Base-by-base conservation (phyloP, 2,797 vertebrate genomes). In the Danio aesculapii region DNA sequence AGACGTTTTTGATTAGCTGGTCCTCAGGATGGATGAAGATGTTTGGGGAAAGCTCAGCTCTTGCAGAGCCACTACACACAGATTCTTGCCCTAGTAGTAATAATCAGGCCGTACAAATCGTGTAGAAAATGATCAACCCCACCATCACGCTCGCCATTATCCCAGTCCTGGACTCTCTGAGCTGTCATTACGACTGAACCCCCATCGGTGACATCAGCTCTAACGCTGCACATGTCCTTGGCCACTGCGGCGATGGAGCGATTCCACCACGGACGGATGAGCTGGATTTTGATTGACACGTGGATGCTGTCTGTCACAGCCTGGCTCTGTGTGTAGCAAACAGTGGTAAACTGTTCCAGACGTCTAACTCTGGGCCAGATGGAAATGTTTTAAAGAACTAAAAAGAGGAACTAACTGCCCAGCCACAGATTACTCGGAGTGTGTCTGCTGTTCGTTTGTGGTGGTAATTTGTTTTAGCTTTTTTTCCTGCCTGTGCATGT, bases 371-470 rank as follows among this genome's bases (percentile, higher is more conserved):
- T 76, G 64, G 30, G 75, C 83, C 84, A 84, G 81, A 84, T 83
- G 84, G 83, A 87, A 79, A 81, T 79, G 80, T 83, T 82, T 75
- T 67, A 72, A 81, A 79, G 64, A 74, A 68, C 57, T 62, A 80
- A 70, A 53, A 67, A 66, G 57, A 79, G 75, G 82, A 86, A 82
- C 66, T 62, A 74, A 81, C 77, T 80, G 44, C 55, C 63, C 74
- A 19, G 68, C 69, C 75, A 50, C 74, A 58, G 30, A 71, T 73
- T n/a, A 59, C 46, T 79, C 16, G 13, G 47, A 81, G 61, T 69
- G 64, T 41, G 75, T 79, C 63, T 77, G 80, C 63, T 44, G 12
- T 74, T 74, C 55, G 77, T 77, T 70, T 68, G 80, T 39, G 52
- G 63, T 70, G 58, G 75, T 46, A 63, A 74, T 75, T 76, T 76